Conservation (phyloP, 37 sponge, comb jelly and placozoan genomes). For the Spongilla lacustris region DNA sequence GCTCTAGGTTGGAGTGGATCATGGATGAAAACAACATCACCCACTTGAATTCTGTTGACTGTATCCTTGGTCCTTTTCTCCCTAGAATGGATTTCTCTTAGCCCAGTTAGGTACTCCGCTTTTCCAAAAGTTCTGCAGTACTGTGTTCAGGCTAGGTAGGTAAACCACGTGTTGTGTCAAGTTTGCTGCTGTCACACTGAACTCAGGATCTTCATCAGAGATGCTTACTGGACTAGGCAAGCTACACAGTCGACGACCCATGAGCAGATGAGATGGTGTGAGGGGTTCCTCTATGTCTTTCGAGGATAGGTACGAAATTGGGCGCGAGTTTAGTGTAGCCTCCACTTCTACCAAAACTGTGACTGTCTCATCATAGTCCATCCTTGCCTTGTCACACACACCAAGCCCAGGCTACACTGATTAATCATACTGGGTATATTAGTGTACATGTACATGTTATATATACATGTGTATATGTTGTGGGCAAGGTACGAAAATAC, state of each 20-base stretch:
- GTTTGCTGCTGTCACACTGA: background rate
- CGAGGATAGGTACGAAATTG: constrained; percentile 19
- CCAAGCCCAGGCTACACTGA: too few relatives aligned
- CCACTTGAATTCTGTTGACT: background rate
- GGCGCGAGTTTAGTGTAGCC: too few relatives aligned
- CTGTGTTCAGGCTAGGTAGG: too few relatives aligned
- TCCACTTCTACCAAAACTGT: too few relatives aligned
- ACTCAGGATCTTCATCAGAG: constrained; percentile 17
- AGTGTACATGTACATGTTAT: too few relatives aligned
- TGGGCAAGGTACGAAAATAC: too few relatives aligned
- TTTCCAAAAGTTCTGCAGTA: constrained; percentile 15
- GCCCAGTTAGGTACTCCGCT: too few relatives aligned
- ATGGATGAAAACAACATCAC: constrained; percentile 26
- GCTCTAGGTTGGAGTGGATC: background rate
- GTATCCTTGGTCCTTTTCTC: too few relatives aligned
- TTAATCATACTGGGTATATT: too few relatives aligned
- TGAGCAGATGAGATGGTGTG: background rate
- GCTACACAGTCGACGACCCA: background rate
- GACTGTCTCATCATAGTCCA: background rate
- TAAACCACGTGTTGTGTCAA: constrained; percentile 6
- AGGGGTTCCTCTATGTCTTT: background rate
- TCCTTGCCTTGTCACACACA: too few relatives aligned
- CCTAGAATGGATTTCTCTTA: too few relatives aligned
- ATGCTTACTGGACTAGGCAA: constrained; percentile 2
- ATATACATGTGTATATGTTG: too few relatives aligned